Percentiles rank a stretch among this genome's conserved stretches.
Evolutionary conservation across 92 coral and sea anemone genomes (phyloP).

Genomic region (Isaurus tuberculatus): DNA sequence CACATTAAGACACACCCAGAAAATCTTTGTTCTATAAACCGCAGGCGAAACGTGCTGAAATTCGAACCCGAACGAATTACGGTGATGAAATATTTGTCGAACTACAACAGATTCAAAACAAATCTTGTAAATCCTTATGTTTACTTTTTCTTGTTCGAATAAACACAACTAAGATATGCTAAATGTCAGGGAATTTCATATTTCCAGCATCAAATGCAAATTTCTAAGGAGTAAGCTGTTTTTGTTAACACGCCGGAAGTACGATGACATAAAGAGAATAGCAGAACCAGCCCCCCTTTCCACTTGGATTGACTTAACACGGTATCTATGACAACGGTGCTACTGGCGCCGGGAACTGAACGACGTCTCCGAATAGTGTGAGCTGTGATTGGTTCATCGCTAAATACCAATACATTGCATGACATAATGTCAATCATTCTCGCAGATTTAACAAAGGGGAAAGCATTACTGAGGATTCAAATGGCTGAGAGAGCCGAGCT

Average conservation of each 20-base stretch:
- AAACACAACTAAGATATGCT: conserved; percentile 7
- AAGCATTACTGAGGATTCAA: conserved; percentile 24
- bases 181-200: conserved; percentile 21
- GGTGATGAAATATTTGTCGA: conserved; percentile 14
- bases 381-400: conserved; percentile 67
- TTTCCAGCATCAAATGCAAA: conserved; percentile 40
- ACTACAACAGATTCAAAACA: conserved; percentile 5
- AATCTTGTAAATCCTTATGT: conserved; percentile 17
- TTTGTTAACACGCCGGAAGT: conserved; percentile 48
- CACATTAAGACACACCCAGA: conserved; percentile 67
- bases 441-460: conserved; percentile 73
- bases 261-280: conserved; percentile 36
- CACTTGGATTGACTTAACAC: conserved; percentile 34
- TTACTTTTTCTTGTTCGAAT: conserved; percentile 11
- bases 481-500: conserved; percentile 45
- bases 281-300: conserved; percentile 33
- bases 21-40: conserved; percentile 50
- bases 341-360: conserved; percentile 41
- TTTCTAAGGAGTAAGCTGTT: conserved; percentile 41
- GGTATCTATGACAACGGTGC: conserved; percentile 57
- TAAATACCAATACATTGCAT: conserved; percentile 80
- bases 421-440: conserved; percentile 82
- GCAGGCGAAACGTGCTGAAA: conserved; percentile 42
- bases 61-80: conserved; percentile 1
- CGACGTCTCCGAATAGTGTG: neutral